Base-by-base conservation (phyloP, 2,113 vertebrate species). In the Petrocephalus microphthalmus region DNA sequence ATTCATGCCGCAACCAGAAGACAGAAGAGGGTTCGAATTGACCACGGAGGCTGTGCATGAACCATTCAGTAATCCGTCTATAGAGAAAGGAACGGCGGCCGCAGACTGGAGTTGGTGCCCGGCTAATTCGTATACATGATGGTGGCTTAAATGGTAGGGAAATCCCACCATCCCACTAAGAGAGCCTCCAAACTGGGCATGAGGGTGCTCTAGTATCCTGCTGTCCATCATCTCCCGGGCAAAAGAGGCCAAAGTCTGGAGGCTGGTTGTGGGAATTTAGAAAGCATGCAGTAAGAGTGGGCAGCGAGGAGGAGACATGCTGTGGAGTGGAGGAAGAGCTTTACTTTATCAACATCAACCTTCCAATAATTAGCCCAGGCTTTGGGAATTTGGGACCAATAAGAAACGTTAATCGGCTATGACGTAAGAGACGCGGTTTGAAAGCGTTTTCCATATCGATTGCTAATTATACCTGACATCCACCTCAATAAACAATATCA, bases 41-140 rank as follows among this genome's bases (percentile, higher is more conserved):
- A 97, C 96, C 92, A 97, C 97, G 37, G 97, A 98, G 92, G 96
- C 96, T 89, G 98, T 96, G 94, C 98, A 99, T 29, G 97, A 97
- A 74, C 98, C 96, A 94, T 96, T 97, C 87, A 99, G 95, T 97
- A 99, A 97, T 95, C 98, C 98, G 95, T 99, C 98, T 96, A 99
- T 99, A 91, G 98, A 98, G 95, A 99, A 99, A 91, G 98, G 97
- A 20, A 97, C 97, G 13, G 95, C 94, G 92, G 95, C 93, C 81
- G 95, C 93, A 49, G 97, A 95, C 93, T 97, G 97, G 90, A 98
- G 96, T 95, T 97, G 97, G 94, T 97, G 97, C n/a, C 97, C 97
- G 92, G 97, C 94, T 91, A 99, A 95, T 94, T 99, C 97, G 94
- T 97, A 99, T 93, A 98, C 96, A 91, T 97, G 98, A 93, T 97